Evolutionary conservation across 2,113 vertebrate species (phyloP), one percentile per base, ranked within the genome.

Genomic region (Cochlearius cochlearius): DNA sequence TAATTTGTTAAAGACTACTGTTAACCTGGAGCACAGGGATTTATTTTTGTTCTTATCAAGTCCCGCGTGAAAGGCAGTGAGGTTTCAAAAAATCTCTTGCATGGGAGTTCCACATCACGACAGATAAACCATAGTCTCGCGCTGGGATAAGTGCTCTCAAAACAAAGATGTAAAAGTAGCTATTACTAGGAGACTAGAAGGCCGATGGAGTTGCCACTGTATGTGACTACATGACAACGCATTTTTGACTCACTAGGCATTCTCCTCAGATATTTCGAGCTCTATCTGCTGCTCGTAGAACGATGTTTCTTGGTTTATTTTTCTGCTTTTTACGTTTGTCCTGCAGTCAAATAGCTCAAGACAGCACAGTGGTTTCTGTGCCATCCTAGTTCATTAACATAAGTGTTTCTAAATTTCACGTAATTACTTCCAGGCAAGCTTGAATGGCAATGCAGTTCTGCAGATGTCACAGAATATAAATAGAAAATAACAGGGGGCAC

Each of bases 321-420:
- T 79, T 80, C 36, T n/a, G 23, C 14, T 60, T 88, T 55, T 78
- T 69, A 49, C 8, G 0, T 74, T 88, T 91, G 45, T 88, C 88
- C 83, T 94, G 76, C 75, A 93, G 87, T 78, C 52, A 93, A 83
- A 93, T 38, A 77, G 72, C 88, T 95, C 71, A 76, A 92, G 67
- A 86, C 39, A 64, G 74, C 85, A 91, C 30, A 68, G 52, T 62
- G 66, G 66, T 66, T 92, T 72, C 63, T 71, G 55, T 59, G 93
- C 67, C 82, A 93, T 27, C 38, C 67, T 59, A 83, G 50, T 36
- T 90, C 82, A 93, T 92, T 88, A 96, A 74, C 86, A 86, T 90
- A 94, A 94, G 62, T 90, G 85, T 92, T 97, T 94, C 85, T 95
- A 94, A 95, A 92, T 95, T 94, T 94, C 95, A 90, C 82, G 66